phyloP scores from a whole-genome alignment of 2,113 vertebrate species.

The Romanogobio albipinnatus region DNA sequence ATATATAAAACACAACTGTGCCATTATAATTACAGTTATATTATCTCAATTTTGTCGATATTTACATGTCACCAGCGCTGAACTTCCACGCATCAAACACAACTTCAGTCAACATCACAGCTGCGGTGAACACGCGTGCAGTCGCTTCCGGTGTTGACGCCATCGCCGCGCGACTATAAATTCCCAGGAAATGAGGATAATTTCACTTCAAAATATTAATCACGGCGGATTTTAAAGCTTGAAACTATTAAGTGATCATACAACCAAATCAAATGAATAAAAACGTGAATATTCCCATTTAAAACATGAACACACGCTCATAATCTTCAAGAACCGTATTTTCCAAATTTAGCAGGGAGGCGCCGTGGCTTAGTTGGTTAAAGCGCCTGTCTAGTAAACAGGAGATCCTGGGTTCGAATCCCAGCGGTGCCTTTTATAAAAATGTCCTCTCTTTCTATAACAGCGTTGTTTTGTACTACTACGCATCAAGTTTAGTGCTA shows the following conservation, averaged over 20 bases:
- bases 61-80: neutral
- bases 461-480: neutral
- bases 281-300: neutral
- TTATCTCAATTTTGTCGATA: neutral
- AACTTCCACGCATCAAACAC: neutral
- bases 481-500: neutral
- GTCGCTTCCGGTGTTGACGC: conserved; percentile 16
- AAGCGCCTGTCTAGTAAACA: conserved; percentile 62
- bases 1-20: neutral
- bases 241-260: neutral
- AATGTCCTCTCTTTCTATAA: too few relatives aligned
- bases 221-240: too few relatives aligned
- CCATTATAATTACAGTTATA: neutral
- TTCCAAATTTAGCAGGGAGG: fast-evolving
- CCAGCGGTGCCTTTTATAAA: conserved; percentile 50
- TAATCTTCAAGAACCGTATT: neutral
- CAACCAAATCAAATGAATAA: neutral
- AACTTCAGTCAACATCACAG: neutral
- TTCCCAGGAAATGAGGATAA: neutral
- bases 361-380: conserved; percentile 62
- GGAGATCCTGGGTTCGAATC: conserved; percentile 31
- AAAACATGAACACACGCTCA: neutral
- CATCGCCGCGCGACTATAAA: neutral
- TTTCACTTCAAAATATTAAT: neutral
- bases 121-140: neutral